Conservation (phyloP, 2,797 vertebrate species). For the Acanthurus tractus region DNA sequence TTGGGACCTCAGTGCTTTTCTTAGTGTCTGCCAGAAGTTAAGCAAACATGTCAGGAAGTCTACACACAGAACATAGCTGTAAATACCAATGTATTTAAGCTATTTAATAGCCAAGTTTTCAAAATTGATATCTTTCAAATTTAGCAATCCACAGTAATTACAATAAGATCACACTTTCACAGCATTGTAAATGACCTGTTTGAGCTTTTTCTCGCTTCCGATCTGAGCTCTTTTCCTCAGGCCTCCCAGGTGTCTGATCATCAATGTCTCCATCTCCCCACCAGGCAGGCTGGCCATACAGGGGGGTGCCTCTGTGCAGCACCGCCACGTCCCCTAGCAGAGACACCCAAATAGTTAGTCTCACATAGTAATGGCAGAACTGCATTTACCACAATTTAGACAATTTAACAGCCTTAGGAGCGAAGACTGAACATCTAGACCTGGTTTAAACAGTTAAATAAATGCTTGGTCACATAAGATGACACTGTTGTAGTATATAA, state of each 20-base stretch:
- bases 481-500: no score
- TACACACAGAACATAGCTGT: not conserved
- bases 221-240: conserved; percentile 85
- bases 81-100: not conserved
- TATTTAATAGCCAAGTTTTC: not conserved
- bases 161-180: not conserved
- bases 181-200: conserved; percentile 78
- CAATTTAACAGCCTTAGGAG: not conserved
- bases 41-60: conserved; percentile 16
- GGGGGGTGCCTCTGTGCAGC: conserved; percentile 92
- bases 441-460: not conserved
- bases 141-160: not conserved
- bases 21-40: conserved; percentile 67
- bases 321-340: conserved; percentile 85
- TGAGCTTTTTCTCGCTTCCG: conserved; percentile 83
- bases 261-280: conserved; percentile 94
- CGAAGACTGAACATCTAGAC: not conserved
- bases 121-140: not conserved
- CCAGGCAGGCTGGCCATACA: conserved; percentile 97
- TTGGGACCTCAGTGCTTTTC: conserved; percentile 82
- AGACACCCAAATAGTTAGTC: not conserved
- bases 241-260: conserved; percentile 85
- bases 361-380: not conserved
- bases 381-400: conserved; percentile 4
- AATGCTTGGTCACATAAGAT: not conserved